phyloP scores from a whole-genome alignment of 2,888 invertebrate genomes.

The Drosophila prostipennis region DNA sequence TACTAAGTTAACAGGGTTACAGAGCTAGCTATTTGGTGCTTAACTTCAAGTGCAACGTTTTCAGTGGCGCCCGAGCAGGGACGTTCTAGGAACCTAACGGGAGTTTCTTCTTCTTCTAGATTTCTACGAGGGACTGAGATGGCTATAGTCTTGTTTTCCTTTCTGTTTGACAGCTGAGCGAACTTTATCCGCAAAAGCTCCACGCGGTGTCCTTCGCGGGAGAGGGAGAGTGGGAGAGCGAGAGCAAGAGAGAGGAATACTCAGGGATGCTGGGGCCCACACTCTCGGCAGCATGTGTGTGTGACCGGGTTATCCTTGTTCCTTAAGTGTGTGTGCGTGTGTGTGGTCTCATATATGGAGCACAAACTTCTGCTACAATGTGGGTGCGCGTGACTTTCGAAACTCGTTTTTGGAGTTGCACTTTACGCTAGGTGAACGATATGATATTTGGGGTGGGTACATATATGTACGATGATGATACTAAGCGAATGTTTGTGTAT shows the following conservation, averaged over 20 bases:
- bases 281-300: slow-evolving; percentile 35
- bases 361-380: slow-evolving; percentile 41
- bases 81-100: slow-evolving; percentile 19
- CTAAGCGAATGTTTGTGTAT: slow-evolving; percentile 20
- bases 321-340: slow-evolving; percentile 27
- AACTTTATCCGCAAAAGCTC: slow-evolving; percentile 61
- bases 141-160: slow-evolving; percentile 27
- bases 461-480: slow-evolving; percentile 12
- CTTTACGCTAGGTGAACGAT: slow-evolving; percentile 31
- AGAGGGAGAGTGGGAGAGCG: slow-evolving; percentile 1
- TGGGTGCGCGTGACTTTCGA: slow-evolving; percentile 28
- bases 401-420: slow-evolving; percentile 31
- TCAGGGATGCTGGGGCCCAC: slow-evolving; percentile 41
- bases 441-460: slow-evolving; percentile 22
- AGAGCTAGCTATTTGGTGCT: slow-evolving; percentile 28
- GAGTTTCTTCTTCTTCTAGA: slow-evolving; percentile 3
- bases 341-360: slow-evolving; percentile 55
- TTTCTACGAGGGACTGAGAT: slow-evolving; percentile 19
- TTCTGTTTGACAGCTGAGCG: slow-evolving; percentile 26
- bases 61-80: slow-evolving; percentile 14
- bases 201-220: slow-evolving; percentile 13
- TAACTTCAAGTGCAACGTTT: slow-evolving; percentile 28
- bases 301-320: slow-evolving; percentile 69
- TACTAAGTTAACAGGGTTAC: slow-evolving; percentile 11
- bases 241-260: slow-evolving; percentile 3